Base-by-base conservation (phyloP, 2,888 invertebrate genomes). In the Thymelicus acteon region DNA sequence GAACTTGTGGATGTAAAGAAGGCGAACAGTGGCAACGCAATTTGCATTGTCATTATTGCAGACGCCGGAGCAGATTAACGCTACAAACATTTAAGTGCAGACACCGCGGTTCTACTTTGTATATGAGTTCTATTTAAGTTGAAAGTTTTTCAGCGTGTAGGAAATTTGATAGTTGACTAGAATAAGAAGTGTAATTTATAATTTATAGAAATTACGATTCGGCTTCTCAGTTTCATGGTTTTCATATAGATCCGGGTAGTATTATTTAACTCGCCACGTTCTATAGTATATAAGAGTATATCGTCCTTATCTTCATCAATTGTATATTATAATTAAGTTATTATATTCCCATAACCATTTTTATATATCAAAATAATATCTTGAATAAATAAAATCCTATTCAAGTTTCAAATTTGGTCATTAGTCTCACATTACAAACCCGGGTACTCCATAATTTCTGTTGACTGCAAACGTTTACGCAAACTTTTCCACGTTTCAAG, bases 21-120 rank as follows among this genome's bases (percentile, higher is more conserved):
- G 75, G 72, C 67, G 72, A 74, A 68, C 73, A 72, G 72, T 72
- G 70, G 73, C 74, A 75, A 74, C 68, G 74, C 75, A 76, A 76
- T 76, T 75, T 76, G 76, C 76, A 75, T 76, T 75, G 76, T 76
- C 75, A 76, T 76, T 75, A 76, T 75, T 73, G 73, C 74, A 73
- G 74, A 73, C 74, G 74, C 73, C 75, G 71, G 74, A 54, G 71
- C 71, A 71, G 71, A 71, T 71, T 71, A 71, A 71, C 65, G 71
- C 54, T 66, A n/a, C 81, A 82, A 80, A 79, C 80, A 77, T 75
- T 77, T 70, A 72, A 72, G 66, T 71, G 68, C 69, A 64, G 60
- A 62, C 63, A 67, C 70, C 58, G 68, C 71, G 65, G 61, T 66
- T 66, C 65, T 61, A 71, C 71, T 71, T 71, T 71, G 71, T 71